phyloP scores from a whole-genome alignment of 1,140 invertebrate genomes.

The Drosophila lacertosa region DNA sequence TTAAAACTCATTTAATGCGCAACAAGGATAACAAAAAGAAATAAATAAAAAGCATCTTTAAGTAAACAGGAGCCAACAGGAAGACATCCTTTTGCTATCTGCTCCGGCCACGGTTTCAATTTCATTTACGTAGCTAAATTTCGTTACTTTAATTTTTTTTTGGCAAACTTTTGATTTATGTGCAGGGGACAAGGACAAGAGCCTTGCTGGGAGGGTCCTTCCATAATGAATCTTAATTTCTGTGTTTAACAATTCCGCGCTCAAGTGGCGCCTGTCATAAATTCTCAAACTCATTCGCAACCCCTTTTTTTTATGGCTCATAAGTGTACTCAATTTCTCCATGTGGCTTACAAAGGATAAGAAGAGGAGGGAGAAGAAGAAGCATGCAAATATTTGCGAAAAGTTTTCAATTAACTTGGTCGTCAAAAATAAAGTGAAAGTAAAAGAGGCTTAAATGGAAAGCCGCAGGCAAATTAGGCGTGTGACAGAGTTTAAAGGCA shows the following conservation, averaged over 20 bases:
- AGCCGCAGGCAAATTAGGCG: constrained; percentile 22
- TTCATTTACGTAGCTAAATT: constrained; percentile 1
- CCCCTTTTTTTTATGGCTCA: constrained; percentile 12
- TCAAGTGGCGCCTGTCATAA: constrained; percentile 40
- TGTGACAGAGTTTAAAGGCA: not conserved
- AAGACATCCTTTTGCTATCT: constrained; percentile 13
- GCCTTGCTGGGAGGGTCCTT: constrained; percentile 2
- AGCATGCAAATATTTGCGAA: constrained; percentile 40
- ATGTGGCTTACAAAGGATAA: not conserved
- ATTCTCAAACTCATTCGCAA: constrained; percentile 39
- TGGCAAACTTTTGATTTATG: constrained; percentile 47
- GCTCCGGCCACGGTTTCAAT: constrained; percentile 11
- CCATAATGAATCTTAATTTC: constrained; percentile 52
- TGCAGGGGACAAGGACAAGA: constrained; percentile 4
- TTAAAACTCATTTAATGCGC: constrained; percentile 79
- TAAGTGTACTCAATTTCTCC: not conserved
- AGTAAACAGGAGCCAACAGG: constrained; percentile 50
- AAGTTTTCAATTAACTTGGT: constrained; percentile 35
- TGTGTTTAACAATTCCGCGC: constrained; percentile 30
- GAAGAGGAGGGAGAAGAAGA: not conserved
- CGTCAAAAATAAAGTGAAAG: not conserved
- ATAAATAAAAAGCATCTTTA: constrained; percentile 40
- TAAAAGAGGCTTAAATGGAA: not conserved
- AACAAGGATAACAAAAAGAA: constrained; percentile 48
- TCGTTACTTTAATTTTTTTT: not conserved